Base-by-base conservation (phyloP, 2,797 vertebrate genomes). In the Myotis vivesi region DNA sequence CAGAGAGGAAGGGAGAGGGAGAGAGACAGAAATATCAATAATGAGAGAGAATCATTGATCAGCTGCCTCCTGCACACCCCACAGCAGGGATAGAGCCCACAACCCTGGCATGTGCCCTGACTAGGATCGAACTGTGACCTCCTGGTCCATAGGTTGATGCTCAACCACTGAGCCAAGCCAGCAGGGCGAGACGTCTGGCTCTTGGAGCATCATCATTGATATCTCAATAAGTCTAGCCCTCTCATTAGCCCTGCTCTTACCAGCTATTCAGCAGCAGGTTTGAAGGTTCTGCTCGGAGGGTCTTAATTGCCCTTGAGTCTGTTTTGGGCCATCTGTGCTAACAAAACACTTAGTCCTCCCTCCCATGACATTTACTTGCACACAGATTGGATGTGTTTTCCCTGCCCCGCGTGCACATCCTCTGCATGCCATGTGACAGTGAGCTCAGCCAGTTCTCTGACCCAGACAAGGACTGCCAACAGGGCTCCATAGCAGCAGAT, bases 261-360 rank as follows among this genome's bases (percentile, higher is more conserved):
- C 25, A 25, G 33, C 53, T 73, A 6, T 17, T 5, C 30, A 59
- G 7, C 53, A 64, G 89, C 80, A 28, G 30, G 36, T 81, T 91
- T 84, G 76, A 88, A 73, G 51, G 41, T 59, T 94, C 87, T 91
- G 93, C 72, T 94, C 96, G 87, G 72, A 97, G 80, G 87, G 81
- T 92, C 94, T 62, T 92, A 36, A 49, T 30, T 80, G 64, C 36
- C 83, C 51, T 88, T 83, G 92, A 59, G 36, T 73, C 84, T 89
- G 76, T 62, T 86, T 59, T 68, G 76, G 80, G 49, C 87, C 87
- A 23, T 88, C 82, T 93, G 59, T 77, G 77, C 84, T 73, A 49
- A 92, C 51, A 49, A 80, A 72, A 64, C 88, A 46, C 7, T 41
- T 6, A 17, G 36, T 41, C 49, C 87, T 89, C 64, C 73, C 49